These are phyloP conservation scores for Perizoma affinitatum DNA, from an alignment of 2,888 invertebrate genomes.

Conservation along the genomic window DNA sequence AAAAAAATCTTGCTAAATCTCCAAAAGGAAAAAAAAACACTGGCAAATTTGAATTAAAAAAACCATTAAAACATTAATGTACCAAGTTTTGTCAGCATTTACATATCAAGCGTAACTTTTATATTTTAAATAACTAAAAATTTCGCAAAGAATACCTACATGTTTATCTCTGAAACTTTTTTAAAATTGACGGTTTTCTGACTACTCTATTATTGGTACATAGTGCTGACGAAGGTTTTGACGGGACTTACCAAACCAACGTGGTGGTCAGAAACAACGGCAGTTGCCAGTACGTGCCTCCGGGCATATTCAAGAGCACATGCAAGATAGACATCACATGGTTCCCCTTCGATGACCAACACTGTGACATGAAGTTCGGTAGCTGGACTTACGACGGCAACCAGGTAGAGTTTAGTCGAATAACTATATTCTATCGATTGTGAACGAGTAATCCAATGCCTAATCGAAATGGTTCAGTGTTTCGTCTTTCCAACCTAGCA, in stretches of 20 bases:
- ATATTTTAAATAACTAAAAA: too few species aligned
- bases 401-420: slow-evolving; percentile 85
- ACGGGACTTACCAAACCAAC: slow-evolving; percentile 99
- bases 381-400: slow-evolving; percentile 99
- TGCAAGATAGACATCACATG: slow-evolving; percentile 99
- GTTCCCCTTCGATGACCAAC: slow-evolving; percentile 99
- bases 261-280: slow-evolving; percentile 99
- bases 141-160: too few species aligned
- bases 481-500: slow-evolving; percentile 24
- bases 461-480: slow-evolving; percentile 20
- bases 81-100: too few species aligned
- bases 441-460: slow-evolving; percentile 32
- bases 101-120: too few species aligned
- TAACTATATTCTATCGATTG: slow-evolving; percentile 28
- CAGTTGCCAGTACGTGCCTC: slow-evolving; percentile 99
- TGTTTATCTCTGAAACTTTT: not conserved
- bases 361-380: slow-evolving; percentile 99
- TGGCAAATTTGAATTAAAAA: not conserved
- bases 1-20: slow-evolving; percentile 39
- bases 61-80: too few species aligned
- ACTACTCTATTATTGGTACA: slow-evolving; percentile 63
- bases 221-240: slow-evolving; percentile 99
- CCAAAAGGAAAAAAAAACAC: slow-evolving; percentile 20
- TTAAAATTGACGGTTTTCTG: slow-evolving; percentile 36
- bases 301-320: slow-evolving; percentile 99